A percentile compares a stretch with the other conserved stretches of the same genome.
phyloP scores from a whole-genome alignment of 2,113 vertebrate species.

The Amphilophus citrinellus region DNA sequence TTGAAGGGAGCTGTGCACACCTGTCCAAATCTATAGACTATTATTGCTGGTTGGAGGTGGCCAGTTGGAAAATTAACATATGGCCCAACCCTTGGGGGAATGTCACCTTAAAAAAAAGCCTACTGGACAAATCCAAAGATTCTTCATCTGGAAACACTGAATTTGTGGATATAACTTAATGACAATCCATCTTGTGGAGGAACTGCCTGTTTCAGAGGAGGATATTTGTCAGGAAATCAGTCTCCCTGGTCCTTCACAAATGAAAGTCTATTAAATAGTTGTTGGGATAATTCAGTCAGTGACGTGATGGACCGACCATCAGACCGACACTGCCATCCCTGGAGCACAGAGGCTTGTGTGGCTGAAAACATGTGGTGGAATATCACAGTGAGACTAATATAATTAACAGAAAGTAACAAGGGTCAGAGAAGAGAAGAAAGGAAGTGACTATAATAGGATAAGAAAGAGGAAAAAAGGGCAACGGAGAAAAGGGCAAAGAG shows the following conservation, averaged over 20 bases:
- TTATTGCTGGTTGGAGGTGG: background rate
- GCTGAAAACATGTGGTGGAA: slow-evolving; percentile 11
- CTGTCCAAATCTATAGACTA: background rate
- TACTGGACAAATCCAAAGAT: background rate
- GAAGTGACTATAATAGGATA: slow-evolving; percentile 3
- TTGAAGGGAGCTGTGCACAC: background rate
- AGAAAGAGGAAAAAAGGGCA: slow-evolving; percentile 47
- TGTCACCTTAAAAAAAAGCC: no score
- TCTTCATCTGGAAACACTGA: background rate
- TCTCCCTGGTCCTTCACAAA: background rate
- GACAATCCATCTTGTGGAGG: background rate
- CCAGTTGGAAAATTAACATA: background rate
- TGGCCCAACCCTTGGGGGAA: no score
- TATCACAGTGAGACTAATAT: slow-evolving; percentile 20
- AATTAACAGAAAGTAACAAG: slow-evolving; percentile 14
- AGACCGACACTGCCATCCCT: background rate
- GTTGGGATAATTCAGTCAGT: background rate
- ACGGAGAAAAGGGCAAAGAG: slow-evolving; percentile 51
- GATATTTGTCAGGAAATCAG: background rate
- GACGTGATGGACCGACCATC: background rate
- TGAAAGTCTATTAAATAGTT: background rate
- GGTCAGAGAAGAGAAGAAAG: background rate
- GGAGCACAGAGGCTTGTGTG: background rate
- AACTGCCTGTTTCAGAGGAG: background rate
- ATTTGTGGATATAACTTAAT: background rate